phyloP scores from a whole-genome alignment of 1,140 invertebrate genomes.

The Nixonia krombeini region DNA sequence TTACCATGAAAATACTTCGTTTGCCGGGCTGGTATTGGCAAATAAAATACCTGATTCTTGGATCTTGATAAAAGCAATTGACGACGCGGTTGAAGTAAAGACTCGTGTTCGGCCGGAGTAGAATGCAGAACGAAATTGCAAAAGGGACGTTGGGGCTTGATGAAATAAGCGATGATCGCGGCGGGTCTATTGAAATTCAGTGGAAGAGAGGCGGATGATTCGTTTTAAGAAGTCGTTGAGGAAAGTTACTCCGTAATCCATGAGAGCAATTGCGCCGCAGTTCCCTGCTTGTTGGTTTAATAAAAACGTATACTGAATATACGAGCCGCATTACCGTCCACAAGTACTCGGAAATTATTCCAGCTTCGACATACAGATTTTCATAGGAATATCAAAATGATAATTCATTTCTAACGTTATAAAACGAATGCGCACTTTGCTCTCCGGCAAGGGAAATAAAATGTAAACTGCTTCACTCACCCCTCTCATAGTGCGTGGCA shows the following conservation, averaged over 20 bases:
- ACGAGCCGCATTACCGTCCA: background rate
- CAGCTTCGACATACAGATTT: conserved; percentile 1
- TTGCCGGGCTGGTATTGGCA: no score
- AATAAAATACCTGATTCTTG: no score
- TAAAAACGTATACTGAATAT: conserved; percentile 6
- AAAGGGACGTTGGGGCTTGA: no score
- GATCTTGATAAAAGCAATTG: no score
- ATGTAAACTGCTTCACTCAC: conserved; percentile 14
- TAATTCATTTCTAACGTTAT: conserved; percentile 1
- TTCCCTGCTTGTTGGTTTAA: background rate
- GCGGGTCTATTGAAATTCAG: background rate
- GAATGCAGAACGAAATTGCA: background rate
- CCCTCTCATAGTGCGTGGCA: no score
- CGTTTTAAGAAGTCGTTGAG: conserved; percentile 4
- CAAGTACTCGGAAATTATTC: conserved; percentile 5
- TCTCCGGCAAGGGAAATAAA: conserved; percentile 1
- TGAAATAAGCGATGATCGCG: background rate
- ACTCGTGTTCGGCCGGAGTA: no score
- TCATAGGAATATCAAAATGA: background rate
- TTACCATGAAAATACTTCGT: conserved; percentile 4
- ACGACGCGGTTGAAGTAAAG: no score
- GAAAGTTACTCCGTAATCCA: background rate
- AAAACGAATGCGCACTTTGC: background rate
- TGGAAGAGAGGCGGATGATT: background rate
- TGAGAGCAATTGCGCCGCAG: background rate